Percentiles rank a stretch among this genome's conserved stretches.
Conservation (phyloP, 2,113 vertebrate genomes). For the Atrichornis clamosus region DNA sequence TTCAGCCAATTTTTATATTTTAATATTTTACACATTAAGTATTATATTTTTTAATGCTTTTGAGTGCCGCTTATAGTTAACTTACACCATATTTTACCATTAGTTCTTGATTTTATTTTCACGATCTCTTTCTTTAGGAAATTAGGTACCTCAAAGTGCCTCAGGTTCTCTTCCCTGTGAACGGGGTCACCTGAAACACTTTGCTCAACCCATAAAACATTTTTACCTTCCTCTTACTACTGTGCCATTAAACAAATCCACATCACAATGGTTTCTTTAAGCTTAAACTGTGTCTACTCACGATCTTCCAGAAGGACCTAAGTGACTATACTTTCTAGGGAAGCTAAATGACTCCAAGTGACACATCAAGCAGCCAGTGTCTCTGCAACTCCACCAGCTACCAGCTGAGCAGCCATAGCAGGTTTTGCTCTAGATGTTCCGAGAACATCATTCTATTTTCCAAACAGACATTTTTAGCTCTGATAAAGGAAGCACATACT, state of each 20-base stretch:
- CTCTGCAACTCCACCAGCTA: constrained; percentile 37
- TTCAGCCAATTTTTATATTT: neutral
- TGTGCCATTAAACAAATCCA: neutral
- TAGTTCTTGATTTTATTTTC: neutral
- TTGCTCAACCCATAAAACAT: neutral
- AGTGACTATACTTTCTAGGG: neutral
- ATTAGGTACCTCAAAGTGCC: neutral
- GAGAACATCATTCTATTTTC: neutral
- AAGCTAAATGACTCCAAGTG: neutral
- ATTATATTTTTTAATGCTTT: neutral
- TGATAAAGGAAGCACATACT: neutral
- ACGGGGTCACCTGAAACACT: neutral
- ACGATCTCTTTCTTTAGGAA: neutral
- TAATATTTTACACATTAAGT: neutral
- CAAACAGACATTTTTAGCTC: constrained; percentile 23
- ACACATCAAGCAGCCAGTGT: neutral
- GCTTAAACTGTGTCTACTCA: neutral
- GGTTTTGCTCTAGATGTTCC: neutral
- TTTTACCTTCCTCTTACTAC: neutral
- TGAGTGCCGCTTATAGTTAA: neutral
- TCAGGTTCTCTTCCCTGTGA: neutral
- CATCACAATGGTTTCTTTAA: neutral
- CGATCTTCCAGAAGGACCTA: neutral
- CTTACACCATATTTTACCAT: neutral
- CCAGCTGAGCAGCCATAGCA: constrained; percentile 25